A percentile compares a stretch with the other conserved stretches of the same genome.
Conservation (phyloP, 2,888 invertebrate species). For the Panorpa germanica region DNA sequence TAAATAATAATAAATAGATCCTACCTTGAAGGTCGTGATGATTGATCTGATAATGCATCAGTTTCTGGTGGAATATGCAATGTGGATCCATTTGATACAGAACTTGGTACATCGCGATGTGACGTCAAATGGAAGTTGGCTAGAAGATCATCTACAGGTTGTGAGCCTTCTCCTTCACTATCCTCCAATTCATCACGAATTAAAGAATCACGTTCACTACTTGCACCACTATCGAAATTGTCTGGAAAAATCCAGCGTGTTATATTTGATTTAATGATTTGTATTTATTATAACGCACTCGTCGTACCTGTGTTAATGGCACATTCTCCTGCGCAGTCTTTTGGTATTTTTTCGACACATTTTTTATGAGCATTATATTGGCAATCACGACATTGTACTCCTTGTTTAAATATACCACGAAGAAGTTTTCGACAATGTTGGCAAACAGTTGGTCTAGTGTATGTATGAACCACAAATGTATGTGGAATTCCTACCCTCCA, state of each 20-base stretch:
- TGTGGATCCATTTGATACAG: conserved; percentile 13
- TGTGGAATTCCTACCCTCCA: conserved; percentile 64
- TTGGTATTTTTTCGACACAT: conserved; percentile 75
- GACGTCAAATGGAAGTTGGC: no score
- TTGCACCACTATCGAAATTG: conserved; percentile 13
- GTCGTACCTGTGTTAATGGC: conserved; percentile 27
- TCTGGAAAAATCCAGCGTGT: background rate
- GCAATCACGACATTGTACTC: conserved; percentile 93
- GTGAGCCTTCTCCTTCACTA: no score
- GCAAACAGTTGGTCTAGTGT: conserved; percentile 93
- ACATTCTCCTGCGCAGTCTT: conserved; percentile 73
- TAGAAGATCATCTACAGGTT: no score
- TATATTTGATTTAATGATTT: conserved; percentile 3
- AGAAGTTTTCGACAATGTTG: conserved; percentile 90
- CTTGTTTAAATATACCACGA: conserved; percentile 89
- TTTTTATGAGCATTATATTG: conserved; percentile 93
- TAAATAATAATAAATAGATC: background rate
- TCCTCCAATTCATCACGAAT: conserved; percentile 33
- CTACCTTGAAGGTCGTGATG: background rate
- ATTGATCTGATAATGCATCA: conserved; percentile 5
- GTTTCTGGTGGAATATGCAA: conserved; percentile 18
- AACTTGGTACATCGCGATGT: no score
- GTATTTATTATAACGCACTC: no score
- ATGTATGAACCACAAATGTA: conserved; percentile 91
- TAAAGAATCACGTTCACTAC: conserved; percentile 16